Evolutionary conservation across 53 echinoderm and acorn worm species (phyloP).

Genomic region (Paelopatides confundens): DNA sequence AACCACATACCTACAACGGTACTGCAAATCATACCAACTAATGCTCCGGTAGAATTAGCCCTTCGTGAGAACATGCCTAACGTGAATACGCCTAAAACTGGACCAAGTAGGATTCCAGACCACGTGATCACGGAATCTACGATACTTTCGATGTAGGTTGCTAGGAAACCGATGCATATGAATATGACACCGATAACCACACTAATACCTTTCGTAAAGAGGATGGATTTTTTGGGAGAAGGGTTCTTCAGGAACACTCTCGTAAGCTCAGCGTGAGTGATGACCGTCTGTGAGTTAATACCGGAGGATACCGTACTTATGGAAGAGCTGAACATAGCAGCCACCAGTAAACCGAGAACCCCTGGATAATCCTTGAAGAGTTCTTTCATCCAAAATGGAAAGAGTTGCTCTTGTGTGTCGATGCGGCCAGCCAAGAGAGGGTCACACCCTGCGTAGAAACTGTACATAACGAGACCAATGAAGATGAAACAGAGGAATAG

Average conservation of each 20-base stretch:
- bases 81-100: neutral
- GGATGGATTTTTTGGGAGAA: neutral
- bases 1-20: neutral
- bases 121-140: neutral
- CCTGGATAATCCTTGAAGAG: neutral
- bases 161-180: neutral
- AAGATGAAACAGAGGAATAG: neutral
- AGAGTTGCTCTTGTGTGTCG: neutral
- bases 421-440: neutral
- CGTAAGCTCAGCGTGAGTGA: neutral
- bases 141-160: constrained; percentile 11
- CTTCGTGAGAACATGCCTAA: constrained; percentile 1
- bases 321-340: neutral
- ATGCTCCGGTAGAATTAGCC: neutral
- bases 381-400: neutral
- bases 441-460: constrained; percentile 11
- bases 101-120: constrained; percentile 1
- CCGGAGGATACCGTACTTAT: constrained; percentile 9
- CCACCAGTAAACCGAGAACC: neutral
- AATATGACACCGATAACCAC: neutral
- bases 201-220: neutral
- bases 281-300: neutral
- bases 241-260: neutral
- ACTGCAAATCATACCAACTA: neutral
- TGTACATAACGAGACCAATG: constrained; percentile 4